Base-by-base conservation (phyloP, 2,113 vertebrate species). In the Riparia riparia region DNA sequence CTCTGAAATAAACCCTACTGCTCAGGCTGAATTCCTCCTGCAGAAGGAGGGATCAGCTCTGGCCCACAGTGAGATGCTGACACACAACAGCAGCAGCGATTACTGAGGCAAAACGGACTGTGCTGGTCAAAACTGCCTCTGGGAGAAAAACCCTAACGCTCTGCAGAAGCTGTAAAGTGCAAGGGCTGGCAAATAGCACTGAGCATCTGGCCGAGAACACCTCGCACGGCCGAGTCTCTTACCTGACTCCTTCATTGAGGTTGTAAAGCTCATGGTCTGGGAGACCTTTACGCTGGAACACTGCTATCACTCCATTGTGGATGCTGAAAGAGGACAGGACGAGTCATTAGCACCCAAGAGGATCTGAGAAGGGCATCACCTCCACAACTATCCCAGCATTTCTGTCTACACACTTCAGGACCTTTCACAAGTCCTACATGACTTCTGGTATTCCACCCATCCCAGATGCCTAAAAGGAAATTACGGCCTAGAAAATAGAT, bases 171-270 rank as follows among this genome's bases (percentile, higher is more conserved):
- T 82, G 82, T 19, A 2, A 47, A 74, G 26, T 3, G 10, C 0
- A 0, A 82, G 47, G 32, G 51, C 18, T 49, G 51, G 39, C 61
- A 76, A 20, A 73, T 19, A 26, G 28, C 3, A 10, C 24, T 31
- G 39, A 39, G 70, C 24, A 29, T 3, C 5, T 14, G 13, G 34
- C 71, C 50, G 44, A 51, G 53, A 31, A 68, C 13, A 31, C 4
- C 14, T 20, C 8, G 13, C 0, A 1, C 0, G 1, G 49, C 12
- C 0, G 2, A 58, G 37, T 17, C 47, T 96, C 99, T 98, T 86
- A 99, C 99, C 99, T 98, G 96, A 99, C 99, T 31, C 99, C 99
- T 98, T 99, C 99, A n/a, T 99, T 99, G 95, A 99, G 98, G 93
- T 97, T 97, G 97, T 98, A 99, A 57, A 99, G 99, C 77, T 99